These are phyloP conservation scores for Phyllotreta cruciferae DNA, from an alignment of 2,888 invertebrate genomes.

Conservation along the genomic window DNA sequence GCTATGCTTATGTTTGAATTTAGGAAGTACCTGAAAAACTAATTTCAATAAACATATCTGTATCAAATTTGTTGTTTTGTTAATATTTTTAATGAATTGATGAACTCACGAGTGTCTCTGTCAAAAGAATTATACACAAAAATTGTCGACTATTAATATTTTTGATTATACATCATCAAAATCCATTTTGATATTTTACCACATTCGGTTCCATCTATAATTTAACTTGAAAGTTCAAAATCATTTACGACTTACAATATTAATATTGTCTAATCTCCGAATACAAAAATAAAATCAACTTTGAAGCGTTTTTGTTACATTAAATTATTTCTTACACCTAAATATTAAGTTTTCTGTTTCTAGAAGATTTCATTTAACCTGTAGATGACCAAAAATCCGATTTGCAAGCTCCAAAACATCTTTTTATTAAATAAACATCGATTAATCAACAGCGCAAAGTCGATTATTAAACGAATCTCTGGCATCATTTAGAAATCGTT, in stretches of 20 bases:
- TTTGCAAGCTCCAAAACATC: no score
- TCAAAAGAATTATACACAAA: conserved; percentile 2
- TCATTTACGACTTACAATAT: conserved; percentile 20
- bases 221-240: conserved; percentile 24
- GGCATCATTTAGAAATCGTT: neutral
- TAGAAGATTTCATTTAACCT: neutral
- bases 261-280: conserved; percentile 31
- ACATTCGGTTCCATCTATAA: conserved; percentile 30
- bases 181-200: conserved; percentile 22
- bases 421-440: neutral
- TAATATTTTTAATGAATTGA: conserved; percentile 25
- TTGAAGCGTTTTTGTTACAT: conserved; percentile 41
- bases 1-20: neutral
- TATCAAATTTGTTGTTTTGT: conserved; percentile 8
- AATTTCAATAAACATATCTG: no score
- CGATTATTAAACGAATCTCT: neutral
- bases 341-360: conserved; percentile 21
- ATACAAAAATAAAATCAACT: conserved; percentile 54
- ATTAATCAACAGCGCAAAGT: neutral
- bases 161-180: conserved; percentile 19
- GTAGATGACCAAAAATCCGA: conserved; percentile 1
- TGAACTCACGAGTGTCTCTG: conserved; percentile 16
- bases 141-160: conserved; percentile 18
- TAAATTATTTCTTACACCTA: conserved; percentile 25
- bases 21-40: neutral